phyloP scores from a whole-genome alignment of 2,113 vertebrate genomes.

The Jacana jacana region DNA sequence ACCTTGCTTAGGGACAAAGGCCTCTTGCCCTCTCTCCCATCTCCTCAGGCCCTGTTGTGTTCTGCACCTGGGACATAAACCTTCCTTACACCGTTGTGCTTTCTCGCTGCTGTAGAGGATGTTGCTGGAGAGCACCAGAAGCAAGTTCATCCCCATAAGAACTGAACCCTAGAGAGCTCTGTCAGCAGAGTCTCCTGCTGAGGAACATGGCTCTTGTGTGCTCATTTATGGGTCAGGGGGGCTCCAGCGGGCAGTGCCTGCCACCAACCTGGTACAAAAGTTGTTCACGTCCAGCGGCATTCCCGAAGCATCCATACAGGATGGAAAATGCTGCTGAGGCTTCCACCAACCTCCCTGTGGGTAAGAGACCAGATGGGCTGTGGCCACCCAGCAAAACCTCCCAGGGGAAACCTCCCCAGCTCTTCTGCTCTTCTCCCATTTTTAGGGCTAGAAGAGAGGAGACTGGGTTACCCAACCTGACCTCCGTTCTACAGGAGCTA shows the following conservation, averaged over 20 bases:
- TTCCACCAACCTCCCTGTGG: not conserved
- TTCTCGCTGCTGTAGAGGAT: not conserved
- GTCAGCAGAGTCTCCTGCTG: fast-evolving
- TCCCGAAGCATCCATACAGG: fast-evolving
- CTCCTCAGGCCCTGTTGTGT: not conserved
- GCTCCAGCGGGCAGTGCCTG: fast-evolving
- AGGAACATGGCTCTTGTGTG: fast-evolving
- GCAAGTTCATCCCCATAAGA: fast-evolving
- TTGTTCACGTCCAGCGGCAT: fast-evolving
- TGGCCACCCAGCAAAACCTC: not conserved
- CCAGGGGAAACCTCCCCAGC: not conserved
- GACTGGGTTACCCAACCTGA: not conserved
- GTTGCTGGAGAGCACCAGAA: not conserved
- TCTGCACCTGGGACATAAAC: not conserved
- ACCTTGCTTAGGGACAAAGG: not conserved
- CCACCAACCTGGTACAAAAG: not conserved
- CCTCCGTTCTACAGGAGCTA: not conserved
- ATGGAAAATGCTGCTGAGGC: fast-evolving
- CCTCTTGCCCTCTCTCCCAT: not conserved
- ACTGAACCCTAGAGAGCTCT: not conserved
- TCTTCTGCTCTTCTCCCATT: not conserved
- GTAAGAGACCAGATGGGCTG: not conserved
- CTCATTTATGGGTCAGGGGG: fast-evolving
- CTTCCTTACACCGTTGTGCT: not conserved
- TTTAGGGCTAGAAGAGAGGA: not conserved